These are phyloP conservation scores for Aphaenogaster rudis DNA, from an alignment of 1,140 invertebrate species.

Conservation along the genomic window DNA sequence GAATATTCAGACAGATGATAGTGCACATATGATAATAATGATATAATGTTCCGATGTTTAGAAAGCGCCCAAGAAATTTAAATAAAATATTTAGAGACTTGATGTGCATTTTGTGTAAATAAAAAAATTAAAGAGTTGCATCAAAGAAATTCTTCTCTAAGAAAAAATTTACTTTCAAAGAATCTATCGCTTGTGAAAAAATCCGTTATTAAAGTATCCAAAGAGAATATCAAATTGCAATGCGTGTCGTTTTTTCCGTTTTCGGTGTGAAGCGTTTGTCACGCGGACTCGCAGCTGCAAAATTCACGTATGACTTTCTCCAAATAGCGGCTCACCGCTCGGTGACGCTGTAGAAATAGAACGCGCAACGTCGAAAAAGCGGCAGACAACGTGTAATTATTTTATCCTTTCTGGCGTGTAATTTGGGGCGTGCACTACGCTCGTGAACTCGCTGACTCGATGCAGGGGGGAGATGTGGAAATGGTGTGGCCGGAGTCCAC, in stretches of 20 bases:
- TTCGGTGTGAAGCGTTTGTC: constrained; percentile 35
- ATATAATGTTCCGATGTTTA: not conserved
- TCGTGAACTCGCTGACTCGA: constrained; percentile 54
- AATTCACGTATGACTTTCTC: constrained; percentile 61
- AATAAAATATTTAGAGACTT: not conserved
- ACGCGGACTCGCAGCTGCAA: constrained; percentile 34
- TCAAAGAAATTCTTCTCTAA: not conserved
- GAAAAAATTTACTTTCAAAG: not conserved
- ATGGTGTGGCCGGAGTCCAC: constrained; percentile 19
- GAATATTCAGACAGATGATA: not conserved
- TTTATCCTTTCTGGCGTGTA: constrained; percentile 82
- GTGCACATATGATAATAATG: not conserved
- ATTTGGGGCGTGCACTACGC: constrained; percentile 76
- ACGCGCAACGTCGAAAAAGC: constrained; percentile 36
- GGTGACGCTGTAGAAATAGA: constrained; percentile 54
- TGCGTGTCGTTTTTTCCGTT: not conserved
- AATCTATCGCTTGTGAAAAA: not conserved
- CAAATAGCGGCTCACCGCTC: constrained; percentile 52
- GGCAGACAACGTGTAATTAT: constrained; percentile 79
- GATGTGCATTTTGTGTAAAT: not conserved
- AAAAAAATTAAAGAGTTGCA: not conserved
- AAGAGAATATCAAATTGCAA: not conserved
- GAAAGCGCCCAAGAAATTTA: not conserved
- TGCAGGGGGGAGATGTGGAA: constrained; percentile 26
- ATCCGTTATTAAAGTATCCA: not conserved